Base-by-base conservation (phyloP, 2,888 invertebrate species). In the Cryptocheilus praepositus region DNA sequence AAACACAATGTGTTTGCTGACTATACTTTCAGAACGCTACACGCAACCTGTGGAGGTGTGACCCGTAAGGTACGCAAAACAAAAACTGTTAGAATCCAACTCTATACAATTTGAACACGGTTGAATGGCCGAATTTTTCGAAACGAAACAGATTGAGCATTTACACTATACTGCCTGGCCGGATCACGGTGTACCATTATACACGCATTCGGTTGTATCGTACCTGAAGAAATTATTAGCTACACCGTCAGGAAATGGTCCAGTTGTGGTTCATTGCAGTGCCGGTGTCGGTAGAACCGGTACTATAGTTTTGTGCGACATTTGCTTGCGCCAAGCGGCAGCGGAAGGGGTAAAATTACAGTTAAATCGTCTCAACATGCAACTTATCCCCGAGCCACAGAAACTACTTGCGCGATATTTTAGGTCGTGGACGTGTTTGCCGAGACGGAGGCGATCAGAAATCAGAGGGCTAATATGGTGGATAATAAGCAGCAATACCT, bases 211-310 rank as follows among this genome's bases (percentile, higher is more conserved):
- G 2, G 83, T 90, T 28, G 88, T 89, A 0, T 80, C 87, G 2
- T 89, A 88, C 67, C 56, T 87, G 25, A 84, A 83, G 71, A 88
- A 86, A 73, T 74, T 91, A 0, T 76, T 89, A 16, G 86, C 88
- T 44, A 84, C 89, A 45, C 81, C 86, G 44, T 67, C 85, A 16
- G 86, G 82, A 25, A 70, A 81, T 13, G 88, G 89, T 21, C 91
- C 91, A 0, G 85, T 91, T 3, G 84, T 91, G 3, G 90, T 92
- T 0, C 92, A 92, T 79, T 92, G 92, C 87, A 91, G 91, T 83
- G 92, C 92, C 64, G 92, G 92, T 2, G 91, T 92, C 19, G 92
- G 92, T 1, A 88, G 92, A 71, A 92, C 92, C 7, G 92, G 92
- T 11, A 92, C 92, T 0, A 89, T 92, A 25, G 90, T 92, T 61